These are phyloP conservation scores for Acropternis orthonyx DNA, from an alignment of 2,797 vertebrate genomes.

Conservation along the genomic window DNA sequence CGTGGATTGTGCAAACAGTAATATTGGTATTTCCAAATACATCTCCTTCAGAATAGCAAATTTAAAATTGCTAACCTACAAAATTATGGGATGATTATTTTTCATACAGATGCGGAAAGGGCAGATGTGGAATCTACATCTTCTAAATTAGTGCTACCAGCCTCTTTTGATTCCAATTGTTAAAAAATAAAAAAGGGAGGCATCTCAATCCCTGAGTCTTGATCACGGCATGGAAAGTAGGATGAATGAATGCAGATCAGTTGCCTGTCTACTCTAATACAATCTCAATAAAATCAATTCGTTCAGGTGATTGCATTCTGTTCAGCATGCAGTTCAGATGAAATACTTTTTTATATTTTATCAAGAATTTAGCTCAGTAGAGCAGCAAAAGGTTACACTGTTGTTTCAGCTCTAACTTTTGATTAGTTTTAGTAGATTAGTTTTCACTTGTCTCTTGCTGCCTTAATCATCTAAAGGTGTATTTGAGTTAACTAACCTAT, in stretches of 20 bases:
- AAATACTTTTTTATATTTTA: slow-evolving; percentile 17
- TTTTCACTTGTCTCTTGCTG: not conserved
- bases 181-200: not conserved
- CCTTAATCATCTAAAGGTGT: not conserved
- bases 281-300: slow-evolving; percentile 37
- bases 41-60: not conserved
- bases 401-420: slow-evolving; percentile 9
- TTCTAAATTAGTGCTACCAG: not conserved
- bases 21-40: not conserved
- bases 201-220: not conserved
- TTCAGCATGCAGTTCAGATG: not conserved
- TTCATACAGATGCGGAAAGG: not conserved
- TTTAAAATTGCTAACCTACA: not conserved
- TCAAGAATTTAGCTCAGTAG: slow-evolving; percentile 5
- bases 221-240: not conserved
- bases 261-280: not conserved
- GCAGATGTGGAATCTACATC: not conserved
- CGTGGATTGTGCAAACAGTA: not conserved
- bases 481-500: not conserved
- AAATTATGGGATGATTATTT: not conserved
- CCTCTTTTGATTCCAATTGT: not conserved
- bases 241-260: slow-evolving; percentile 16
- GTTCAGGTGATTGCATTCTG: slow-evolving; percentile 4
- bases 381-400: slow-evolving; percentile 12
- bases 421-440: not conserved